Conservation (phyloP, 2,888 invertebrate genomes). For the Andrena flavipes region DNA sequence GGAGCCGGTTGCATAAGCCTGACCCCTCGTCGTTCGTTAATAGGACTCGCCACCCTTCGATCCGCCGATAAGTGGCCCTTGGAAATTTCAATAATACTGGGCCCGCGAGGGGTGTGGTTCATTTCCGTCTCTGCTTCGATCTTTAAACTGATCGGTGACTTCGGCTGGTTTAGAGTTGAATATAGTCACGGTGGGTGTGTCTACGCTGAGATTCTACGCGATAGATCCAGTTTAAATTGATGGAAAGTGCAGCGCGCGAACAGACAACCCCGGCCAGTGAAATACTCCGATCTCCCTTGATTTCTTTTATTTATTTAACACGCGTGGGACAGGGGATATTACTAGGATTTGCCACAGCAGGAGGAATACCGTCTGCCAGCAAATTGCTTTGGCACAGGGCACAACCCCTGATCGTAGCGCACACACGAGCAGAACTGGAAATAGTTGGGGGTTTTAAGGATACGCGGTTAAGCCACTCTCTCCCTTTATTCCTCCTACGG, state of each 20-base stretch:
- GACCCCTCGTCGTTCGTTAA: slow-evolving; percentile 8
- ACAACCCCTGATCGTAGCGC: not conserved
- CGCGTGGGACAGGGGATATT: not conserved
- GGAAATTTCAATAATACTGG: not conserved
- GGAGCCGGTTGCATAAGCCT: slow-evolving; percentile 23
- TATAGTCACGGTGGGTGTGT: not conserved
- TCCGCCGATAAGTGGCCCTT: slow-evolving; percentile 12
- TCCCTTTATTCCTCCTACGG: slow-evolving; percentile 2
- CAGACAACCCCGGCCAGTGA: not conserved
- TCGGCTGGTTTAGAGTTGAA: not conserved
- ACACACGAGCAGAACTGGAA: not conserved
- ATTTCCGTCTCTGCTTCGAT: not conserved
- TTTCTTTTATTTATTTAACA: slow-evolving; percentile 1
- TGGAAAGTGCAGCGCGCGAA: no score
- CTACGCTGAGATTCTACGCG: not conserved
- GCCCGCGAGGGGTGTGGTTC: not conserved
- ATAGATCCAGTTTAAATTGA: no score
- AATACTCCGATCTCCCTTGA: not conserved
- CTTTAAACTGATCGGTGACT: not conserved
- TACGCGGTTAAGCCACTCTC: slow-evolving; percentile 22
- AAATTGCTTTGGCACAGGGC: slow-evolving; percentile 26
- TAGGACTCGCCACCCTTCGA: slow-evolving; percentile 7
- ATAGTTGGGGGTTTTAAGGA: slow-evolving; percentile 18
- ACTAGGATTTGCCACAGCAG: not conserved
- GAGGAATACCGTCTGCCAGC: not conserved